Percentiles rank a stretch among this genome's conserved stretches.
phyloP scores from a whole-genome alignment of 2,797 vertebrate species.

The Acanthiza pusilla region DNA sequence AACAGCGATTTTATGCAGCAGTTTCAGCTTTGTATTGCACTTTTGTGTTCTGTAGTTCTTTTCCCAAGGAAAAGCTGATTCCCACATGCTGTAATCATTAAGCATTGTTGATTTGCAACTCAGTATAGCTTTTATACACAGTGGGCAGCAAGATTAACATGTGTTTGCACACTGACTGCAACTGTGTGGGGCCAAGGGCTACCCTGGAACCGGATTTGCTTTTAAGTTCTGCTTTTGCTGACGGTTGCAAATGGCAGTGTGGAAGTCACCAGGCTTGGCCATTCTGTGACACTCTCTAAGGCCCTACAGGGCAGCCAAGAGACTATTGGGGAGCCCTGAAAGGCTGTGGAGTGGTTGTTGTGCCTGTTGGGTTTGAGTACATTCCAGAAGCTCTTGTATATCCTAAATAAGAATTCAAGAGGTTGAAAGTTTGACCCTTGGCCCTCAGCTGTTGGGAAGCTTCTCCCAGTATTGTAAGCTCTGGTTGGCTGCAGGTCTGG shows the following conservation, averaged over 20 bases:
- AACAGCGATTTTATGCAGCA: background rate
- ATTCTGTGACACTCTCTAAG: background rate
- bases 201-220: background rate
- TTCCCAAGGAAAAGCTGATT: background rate
- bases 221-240: background rate
- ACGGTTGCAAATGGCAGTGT: background rate
- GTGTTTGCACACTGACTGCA: background rate
- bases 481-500: background rate
- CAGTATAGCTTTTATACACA: accelerated
- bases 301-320: background rate
- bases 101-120: background rate
- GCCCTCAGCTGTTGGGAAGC: background rate
- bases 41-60: background rate
- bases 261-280: background rate
- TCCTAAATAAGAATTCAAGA: background rate
- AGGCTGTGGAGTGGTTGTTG: background rate
- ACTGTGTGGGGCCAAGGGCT: accelerated
- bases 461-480: background rate
- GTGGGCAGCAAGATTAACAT: background rate
- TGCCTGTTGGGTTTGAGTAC: background rate
- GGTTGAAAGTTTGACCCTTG: background rate
- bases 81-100: background rate
- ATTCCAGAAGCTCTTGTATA: background rate
- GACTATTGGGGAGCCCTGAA: background rate
- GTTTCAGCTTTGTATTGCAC: background rate